Conservation (phyloP, 2,888 invertebrate species). For the Ceriagrion tenellum region DNA sequence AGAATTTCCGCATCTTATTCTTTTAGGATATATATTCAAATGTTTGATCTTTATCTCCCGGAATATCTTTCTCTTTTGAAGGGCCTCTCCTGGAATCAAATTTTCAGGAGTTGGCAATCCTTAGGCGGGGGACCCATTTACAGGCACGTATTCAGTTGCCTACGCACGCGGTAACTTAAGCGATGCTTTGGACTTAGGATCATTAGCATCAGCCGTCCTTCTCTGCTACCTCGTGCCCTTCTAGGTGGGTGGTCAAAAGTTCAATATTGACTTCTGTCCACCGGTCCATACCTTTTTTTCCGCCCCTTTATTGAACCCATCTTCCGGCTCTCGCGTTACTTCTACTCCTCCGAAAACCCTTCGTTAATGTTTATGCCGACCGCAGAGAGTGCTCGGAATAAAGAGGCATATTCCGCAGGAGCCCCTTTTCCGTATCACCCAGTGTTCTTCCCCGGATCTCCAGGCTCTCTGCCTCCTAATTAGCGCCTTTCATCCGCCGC, state of each 20-base stretch:
- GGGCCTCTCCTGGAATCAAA: too few relatives aligned
- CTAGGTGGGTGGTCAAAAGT: not conserved
- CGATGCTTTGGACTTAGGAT: not conserved
- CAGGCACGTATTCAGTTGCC: not conserved
- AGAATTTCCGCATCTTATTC: too few relatives aligned
- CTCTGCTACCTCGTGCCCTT: not conserved
- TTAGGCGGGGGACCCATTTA: not conserved
- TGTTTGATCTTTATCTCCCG: too few relatives aligned
- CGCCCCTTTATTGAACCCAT: not conserved
- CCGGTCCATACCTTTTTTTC: not conserved
- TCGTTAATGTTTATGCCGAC: constrained; percentile 4
- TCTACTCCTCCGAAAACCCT: not conserved
- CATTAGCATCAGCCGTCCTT: not conserved
- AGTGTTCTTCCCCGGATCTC: not conserved
- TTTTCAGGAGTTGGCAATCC: not conserved
- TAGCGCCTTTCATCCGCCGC: not conserved
- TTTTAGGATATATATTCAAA: too few relatives aligned
- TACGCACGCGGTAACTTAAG: not conserved
- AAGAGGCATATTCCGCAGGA: not conserved
- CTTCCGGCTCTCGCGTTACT: not conserved
- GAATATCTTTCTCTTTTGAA: too few relatives aligned
- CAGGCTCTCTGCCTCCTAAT: not conserved
- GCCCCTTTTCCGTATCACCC: not conserved
- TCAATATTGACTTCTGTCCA: not conserved
- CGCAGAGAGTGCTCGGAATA: not conserved